Conservation (phyloP, 2,113 vertebrate genomes). For the Oryzias celebensis region DNA sequence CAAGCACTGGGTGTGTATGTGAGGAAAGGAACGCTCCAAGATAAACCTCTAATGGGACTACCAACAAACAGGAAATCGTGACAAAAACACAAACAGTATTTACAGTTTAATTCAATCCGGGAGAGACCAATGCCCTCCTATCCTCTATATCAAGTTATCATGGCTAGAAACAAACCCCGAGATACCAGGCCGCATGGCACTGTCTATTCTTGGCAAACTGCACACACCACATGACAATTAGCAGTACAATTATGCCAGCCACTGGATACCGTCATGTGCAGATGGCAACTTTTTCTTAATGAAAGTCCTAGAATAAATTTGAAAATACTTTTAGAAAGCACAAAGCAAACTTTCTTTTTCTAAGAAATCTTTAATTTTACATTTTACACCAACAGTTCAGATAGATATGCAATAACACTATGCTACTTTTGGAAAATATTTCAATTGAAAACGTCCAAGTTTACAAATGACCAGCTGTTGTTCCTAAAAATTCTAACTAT, state of each 20-base stretch:
- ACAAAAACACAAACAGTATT: slow-evolving; percentile 69
- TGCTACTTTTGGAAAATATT: slow-evolving; percentile 18
- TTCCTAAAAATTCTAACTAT: slow-evolving; percentile 34
- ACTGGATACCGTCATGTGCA: slow-evolving; percentile 52
- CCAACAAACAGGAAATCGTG: slow-evolving; percentile 64
- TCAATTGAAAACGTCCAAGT: slow-evolving; percentile 8
- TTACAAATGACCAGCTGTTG: slow-evolving; percentile 46
- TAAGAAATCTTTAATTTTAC: not conserved
- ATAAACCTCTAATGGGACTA: slow-evolving; percentile 51
- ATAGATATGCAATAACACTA: too few species aligned
- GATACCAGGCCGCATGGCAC: slow-evolving; percentile 56
- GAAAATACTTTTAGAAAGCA: slow-evolving; percentile 5
- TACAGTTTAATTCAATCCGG: slow-evolving; percentile 64
- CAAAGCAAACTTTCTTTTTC: slow-evolving; percentile 1
- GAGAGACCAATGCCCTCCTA: slow-evolving; percentile 45
- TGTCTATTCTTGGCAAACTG: slow-evolving; percentile 57
- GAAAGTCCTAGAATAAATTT: slow-evolving; percentile 30
- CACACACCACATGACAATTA: slow-evolving; percentile 66
- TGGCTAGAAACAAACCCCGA: slow-evolving; percentile 59
- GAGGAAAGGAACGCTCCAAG: slow-evolving; percentile 41
- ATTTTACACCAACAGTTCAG: too few species aligned
- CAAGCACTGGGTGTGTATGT: not conserved
- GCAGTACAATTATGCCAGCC: slow-evolving; percentile 58
- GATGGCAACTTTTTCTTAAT: slow-evolving; percentile 50
- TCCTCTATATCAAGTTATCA: slow-evolving; percentile 53